phyloP scores from a whole-genome alignment of 2,797 vertebrate genomes.

The Euphonia xanthogaster region DNA sequence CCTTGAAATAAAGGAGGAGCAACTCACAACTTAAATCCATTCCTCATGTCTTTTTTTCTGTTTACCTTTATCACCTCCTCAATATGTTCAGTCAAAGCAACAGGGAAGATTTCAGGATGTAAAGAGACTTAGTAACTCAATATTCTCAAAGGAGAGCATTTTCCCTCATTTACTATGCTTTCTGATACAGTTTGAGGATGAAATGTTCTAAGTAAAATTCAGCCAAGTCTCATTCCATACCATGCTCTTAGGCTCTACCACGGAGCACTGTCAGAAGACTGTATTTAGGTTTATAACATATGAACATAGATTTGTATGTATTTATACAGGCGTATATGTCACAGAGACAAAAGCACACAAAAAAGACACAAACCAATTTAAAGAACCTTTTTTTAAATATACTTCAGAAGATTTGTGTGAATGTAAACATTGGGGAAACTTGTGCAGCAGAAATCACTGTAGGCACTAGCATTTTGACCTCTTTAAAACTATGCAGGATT shows the following conservation, averaged over 20 bases:
- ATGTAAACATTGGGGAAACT: conserved; percentile 71
- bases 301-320: conserved; percentile 3
- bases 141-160: background rate
- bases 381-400: conserved; percentile 51
- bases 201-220: background rate
- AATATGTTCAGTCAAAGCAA: background rate
- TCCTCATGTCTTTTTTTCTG: background rate
- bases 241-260: conserved; percentile 15
- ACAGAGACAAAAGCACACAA: conserved; percentile 53
- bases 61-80: background rate
- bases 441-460: conserved; percentile 56
- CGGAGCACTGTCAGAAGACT: conserved; percentile 40
- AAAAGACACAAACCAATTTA: conserved; percentile 57
- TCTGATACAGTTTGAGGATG: background rate
- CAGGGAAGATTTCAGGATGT: background rate
- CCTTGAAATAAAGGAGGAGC: background rate
- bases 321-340: conserved; percentile 26
- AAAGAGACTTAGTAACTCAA: background rate
- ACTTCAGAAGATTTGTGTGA: conserved; percentile 54
- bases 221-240: background rate
- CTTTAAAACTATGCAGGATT: background rate
- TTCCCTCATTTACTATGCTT: background rate
- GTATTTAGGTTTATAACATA: conserved; percentile 30
- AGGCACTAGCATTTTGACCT: conserved; percentile 57
- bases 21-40: background rate